Conservation (phyloP, 2,113 vertebrate genomes). For the Psittacus erithacus region DNA sequence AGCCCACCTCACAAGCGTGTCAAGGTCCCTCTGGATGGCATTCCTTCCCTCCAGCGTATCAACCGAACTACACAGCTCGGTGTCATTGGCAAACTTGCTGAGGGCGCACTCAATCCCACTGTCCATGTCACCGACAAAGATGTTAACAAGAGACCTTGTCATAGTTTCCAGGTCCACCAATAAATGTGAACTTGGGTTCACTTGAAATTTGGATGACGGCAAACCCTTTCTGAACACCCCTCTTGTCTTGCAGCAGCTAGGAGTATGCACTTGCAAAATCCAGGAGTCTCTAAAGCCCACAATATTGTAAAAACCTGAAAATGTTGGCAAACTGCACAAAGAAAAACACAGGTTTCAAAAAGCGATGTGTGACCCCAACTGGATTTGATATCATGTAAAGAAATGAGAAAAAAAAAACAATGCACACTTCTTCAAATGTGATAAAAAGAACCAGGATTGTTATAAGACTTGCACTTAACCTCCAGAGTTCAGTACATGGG, state of each 20-base stretch:
- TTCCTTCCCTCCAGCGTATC: too few species aligned
- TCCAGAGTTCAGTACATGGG: not conserved
- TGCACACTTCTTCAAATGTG: not conserved
- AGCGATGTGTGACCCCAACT: not conserved
- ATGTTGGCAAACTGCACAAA: not conserved
- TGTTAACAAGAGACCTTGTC: not conserved
- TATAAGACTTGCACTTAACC: not conserved
- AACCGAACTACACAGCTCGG: too few species aligned
- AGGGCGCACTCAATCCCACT: too few species aligned
- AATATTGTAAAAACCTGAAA: not conserved
- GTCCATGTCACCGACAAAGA: too few species aligned
- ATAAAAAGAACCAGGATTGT: not conserved
- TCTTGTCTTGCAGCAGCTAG: not conserved
- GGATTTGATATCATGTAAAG: not conserved
- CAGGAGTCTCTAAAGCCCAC: not conserved
- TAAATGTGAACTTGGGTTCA: not conserved
- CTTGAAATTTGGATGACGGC: not conserved
- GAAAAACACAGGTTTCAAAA: slow-evolving; percentile 1
- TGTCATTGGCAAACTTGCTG: too few species aligned
- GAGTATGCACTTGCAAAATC: not conserved
- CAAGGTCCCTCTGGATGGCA: too few species aligned
- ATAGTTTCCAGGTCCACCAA: not conserved
- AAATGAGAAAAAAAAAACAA: not conserved
- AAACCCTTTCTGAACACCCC: not conserved
- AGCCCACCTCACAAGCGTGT: too few species aligned